Conservation (phyloP, 2,888 invertebrate genomes). For the Chalcis sispes region DNA sequence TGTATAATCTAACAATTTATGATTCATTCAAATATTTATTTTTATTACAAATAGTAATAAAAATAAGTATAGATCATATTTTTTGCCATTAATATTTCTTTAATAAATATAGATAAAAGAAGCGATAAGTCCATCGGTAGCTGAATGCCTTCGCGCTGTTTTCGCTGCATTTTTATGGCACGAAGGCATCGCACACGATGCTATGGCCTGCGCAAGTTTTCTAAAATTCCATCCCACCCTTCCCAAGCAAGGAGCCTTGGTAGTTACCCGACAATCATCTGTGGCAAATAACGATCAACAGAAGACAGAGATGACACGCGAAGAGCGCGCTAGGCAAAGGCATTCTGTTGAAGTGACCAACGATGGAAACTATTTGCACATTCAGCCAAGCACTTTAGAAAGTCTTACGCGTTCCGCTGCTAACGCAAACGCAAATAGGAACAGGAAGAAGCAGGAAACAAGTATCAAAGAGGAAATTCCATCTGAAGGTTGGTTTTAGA, state of each 20-base stretch:
- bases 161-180: conserved; percentile 99
- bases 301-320: conserved; percentile 77
- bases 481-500: background rate
- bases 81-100: too few species aligned
- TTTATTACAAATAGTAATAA: too few species aligned
- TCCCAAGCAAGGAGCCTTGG: conserved; percentile 87
- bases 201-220: conserved; percentile 98
- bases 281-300: conserved; percentile 70
- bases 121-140: conserved; percentile 94
- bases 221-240: conserved; percentile 93
- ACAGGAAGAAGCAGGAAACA: conserved; percentile 77
- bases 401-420: conserved; percentile 86
- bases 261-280: conserved; percentile 81
- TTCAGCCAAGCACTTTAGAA: conserved; percentile 87
- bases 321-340: conserved; percentile 84
- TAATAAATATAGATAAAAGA: conserved; percentile 83
- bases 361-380: conserved; percentile 84
- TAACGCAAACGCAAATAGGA: conserved; percentile 87
- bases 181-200: conserved; percentile 97
- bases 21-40: too few species aligned
- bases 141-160: conserved; percentile 93
- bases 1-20: too few species aligned
- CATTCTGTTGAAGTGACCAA: conserved; percentile 92
- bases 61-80: too few species aligned
- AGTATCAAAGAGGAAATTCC: conserved; percentile 33